Evolutionary conservation across 2,797 vertebrate species (phyloP).

Genomic region (Protosalanx chinensis): DNA sequence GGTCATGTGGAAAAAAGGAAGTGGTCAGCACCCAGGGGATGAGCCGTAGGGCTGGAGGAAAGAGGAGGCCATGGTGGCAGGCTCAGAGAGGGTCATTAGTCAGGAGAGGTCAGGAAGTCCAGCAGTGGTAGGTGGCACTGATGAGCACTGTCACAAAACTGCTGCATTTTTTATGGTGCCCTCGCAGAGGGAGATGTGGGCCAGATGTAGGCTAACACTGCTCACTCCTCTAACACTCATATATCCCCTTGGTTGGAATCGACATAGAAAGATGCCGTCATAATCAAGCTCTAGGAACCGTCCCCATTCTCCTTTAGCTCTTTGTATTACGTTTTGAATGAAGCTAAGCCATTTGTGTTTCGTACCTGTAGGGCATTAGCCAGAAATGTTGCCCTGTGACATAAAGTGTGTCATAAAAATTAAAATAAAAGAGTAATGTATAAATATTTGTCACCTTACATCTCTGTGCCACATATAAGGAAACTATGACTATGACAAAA

Average conservation of each 20-base stretch:
- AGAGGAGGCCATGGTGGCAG: slow-evolving; percentile 25
- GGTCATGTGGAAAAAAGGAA: slow-evolving; percentile 40
- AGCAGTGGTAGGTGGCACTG: slow-evolving; percentile 26
- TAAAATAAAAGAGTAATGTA: neutral
- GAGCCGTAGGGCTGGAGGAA: slow-evolving; percentile 5
- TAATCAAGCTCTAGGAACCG: slow-evolving; percentile 17
- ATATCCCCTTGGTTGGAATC: slow-evolving; percentile 29
- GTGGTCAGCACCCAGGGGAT: slow-evolving; percentile 56
- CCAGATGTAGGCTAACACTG: slow-evolving; percentile 26
- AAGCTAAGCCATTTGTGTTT: neutral
- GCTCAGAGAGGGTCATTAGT: slow-evolving; percentile 37
- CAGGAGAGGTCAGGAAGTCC: slow-evolving; percentile 43
- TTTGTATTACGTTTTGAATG: neutral
- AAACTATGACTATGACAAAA: neutral
- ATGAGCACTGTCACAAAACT: slow-evolving; percentile 38
- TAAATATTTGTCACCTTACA: neutral
- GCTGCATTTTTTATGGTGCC: slow-evolving; percentile 65
- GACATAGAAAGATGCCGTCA: slow-evolving; percentile 15
- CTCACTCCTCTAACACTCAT: slow-evolving; percentile 34
- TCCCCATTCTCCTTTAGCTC: too few species aligned
- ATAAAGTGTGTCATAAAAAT: neutral
- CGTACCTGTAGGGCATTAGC: neutral
- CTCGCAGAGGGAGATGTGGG: slow-evolving; percentile 19
- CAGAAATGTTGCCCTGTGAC: too few species aligned
- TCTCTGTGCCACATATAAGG: neutral